Percentiles rank a stretch among this genome's conserved stretches.
Conservation (phyloP, 2,888 invertebrate species). For the Schizaphis graminum region DNA sequence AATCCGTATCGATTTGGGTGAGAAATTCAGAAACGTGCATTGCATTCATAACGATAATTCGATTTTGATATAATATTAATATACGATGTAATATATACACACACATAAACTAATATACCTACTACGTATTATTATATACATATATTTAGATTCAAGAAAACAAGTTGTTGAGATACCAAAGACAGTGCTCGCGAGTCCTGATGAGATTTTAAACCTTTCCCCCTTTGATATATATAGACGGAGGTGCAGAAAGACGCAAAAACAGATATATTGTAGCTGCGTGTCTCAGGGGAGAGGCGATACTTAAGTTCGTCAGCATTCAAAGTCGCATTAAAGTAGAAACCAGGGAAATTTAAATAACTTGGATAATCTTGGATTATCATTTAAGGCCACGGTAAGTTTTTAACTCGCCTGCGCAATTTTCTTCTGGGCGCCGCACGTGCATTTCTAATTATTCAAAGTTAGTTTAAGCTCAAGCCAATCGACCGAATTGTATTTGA, state of each 20-base stretch:
- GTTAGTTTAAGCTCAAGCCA: constrained; percentile 22
- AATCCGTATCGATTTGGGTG: neutral
- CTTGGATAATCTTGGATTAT: constrained; percentile 62
- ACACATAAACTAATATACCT: neutral
- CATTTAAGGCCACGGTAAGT: constrained; percentile 54
- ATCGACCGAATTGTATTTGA: constrained; percentile 13
- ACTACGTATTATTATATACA: neutral
- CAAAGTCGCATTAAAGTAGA: constrained; percentile 64
- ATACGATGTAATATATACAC: neutral
- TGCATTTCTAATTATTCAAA: constrained; percentile 47
- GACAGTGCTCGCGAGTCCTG: constrained; percentile 10
- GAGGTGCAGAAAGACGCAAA: neutral
- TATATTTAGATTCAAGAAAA: constrained; percentile 20
- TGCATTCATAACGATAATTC: constrained; percentile 28
- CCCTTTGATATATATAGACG: neutral
- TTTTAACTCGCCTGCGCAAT: constrained; percentile 50
- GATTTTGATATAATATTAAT: constrained; percentile 28
- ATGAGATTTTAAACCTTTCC: constrained; percentile 61
- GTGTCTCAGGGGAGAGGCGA: constrained; percentile 37
- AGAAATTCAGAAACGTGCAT: constrained; percentile 32
- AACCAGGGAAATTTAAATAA: constrained; percentile 51
- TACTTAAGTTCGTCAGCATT: constrained; percentile 59
- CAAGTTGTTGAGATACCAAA: constrained; percentile 13
- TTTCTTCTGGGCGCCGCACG: neutral
- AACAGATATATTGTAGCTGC: constrained; percentile 2